phyloP scores from a whole-genome alignment of 2,888 invertebrate genomes.

The Phoenoteleia sp. region DNA sequence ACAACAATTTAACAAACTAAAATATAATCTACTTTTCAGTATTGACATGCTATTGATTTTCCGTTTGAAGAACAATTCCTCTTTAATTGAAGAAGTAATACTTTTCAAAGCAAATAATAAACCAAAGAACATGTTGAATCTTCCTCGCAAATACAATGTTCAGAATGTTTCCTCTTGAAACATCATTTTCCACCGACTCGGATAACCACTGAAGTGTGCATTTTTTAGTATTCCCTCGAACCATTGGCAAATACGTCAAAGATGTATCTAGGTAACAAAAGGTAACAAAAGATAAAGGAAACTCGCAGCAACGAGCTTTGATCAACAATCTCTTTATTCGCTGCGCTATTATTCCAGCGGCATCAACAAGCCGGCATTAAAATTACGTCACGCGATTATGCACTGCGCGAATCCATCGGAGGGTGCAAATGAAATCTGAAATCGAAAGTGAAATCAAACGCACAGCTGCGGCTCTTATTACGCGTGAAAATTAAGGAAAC shows the following conservation, averaged over 20 bases:
- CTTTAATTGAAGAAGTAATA: neutral
- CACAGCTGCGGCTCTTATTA: conserved; percentile 25
- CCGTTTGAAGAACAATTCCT: neutral
- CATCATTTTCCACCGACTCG: conserved; percentile 40
- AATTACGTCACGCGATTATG: conserved; percentile 64
- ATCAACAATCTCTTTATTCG: conserved; percentile 55
- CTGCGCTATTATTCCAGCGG: conserved; percentile 13
- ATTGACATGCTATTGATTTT: neutral
- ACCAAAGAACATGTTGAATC: no score
- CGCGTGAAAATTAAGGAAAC: conserved; percentile 47
- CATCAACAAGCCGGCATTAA: conserved; percentile 33
- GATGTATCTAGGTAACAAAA: conserved; percentile 38
- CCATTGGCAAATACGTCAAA: conserved; percentile 23
- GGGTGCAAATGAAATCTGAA: conserved; percentile 62
- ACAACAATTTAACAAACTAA: no score
- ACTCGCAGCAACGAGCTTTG: neutral
- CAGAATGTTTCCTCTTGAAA: conserved; percentile 38
- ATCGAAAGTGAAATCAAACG: conserved; percentile 64
- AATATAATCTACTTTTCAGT: no score
- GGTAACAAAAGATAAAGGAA: conserved; percentile 33
- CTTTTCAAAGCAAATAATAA: no score
- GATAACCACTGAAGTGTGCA: neutral
- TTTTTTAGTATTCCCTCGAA: conserved; percentile 14
- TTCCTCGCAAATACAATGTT: conserved; percentile 6
- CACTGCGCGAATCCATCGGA: conserved; percentile 30